Base-by-base conservation (phyloP, 2,113 vertebrate genomes). In the Rousettus leschenaultii region DNA sequence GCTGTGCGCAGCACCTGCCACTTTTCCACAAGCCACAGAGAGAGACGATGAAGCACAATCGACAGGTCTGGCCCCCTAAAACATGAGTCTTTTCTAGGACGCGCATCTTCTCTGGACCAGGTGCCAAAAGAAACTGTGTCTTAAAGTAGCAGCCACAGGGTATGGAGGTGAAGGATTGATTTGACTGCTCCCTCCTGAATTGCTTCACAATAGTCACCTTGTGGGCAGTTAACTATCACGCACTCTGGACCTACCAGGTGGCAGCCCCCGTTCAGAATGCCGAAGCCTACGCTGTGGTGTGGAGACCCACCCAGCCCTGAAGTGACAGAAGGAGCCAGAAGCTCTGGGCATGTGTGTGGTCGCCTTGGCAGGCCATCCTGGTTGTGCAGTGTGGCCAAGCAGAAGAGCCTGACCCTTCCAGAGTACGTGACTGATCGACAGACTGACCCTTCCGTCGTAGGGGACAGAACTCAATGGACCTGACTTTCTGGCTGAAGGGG, bases 1-100 rank as follows among this genome's bases (percentile, higher is more conserved):
- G 24, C 22, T 5, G 30, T 13, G 3, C 2, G 0, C 3, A 6
- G 19, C 53, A 5, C n/a, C 80, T 57, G 11, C 15, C 6, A 6
- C 24, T 74, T 51, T 13, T n/a, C 38, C 24, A 13, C 15, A 15
- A 68, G 57, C 33, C 1, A 16, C 26, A 45, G 7, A 82, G 33
- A 53, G 13, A 89, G 38, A 68, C 1, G 2, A 7, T 6, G 21
- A n/a, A 16, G 2, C 30, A 4, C 7, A 61, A 28, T 66, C 19
- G 10, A 26, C 0, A 38, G 26, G 2, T 13, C 73, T 45, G 33
- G 43, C 19, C 38, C 43, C 45, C 57, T 10, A 68, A 28, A 33
- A 40, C 4, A 2, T 13, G 3, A 19, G 6, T 63, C 33, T 91
- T 80, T 73, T 83, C 7, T n/a, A 11, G 55, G 51, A 43, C 4